A percentile compares a stretch with the other conserved stretches of the same genome.
phyloP scores from a whole-genome alignment of 2,797 vertebrate genomes.

The Bothrops alternatus region DNA sequence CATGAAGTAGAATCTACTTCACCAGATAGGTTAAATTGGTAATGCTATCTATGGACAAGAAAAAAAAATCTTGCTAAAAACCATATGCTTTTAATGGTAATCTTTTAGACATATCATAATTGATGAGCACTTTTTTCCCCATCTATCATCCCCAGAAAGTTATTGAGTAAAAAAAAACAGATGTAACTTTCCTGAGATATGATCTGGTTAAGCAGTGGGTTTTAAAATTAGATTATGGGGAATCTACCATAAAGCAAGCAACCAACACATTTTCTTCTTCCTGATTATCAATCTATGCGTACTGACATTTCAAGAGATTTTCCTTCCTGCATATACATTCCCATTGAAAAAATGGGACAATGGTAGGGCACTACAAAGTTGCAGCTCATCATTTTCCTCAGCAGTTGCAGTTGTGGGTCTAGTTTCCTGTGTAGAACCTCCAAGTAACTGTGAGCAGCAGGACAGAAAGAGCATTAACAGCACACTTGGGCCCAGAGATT shows the following conservation, averaged over 20 bases:
- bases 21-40: neutral
- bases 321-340: neutral
- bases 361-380: neutral
- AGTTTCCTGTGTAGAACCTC: neutral
- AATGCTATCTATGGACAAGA: neutral
- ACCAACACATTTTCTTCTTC: neutral
- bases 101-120: neutral
- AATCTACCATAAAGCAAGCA: neutral
- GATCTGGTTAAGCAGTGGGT: neutral
- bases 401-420: neutral
- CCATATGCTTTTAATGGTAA: neutral
- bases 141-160: neutral
- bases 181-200: neutral
- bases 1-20: neutral
- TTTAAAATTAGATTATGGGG: neutral
- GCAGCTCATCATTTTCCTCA: neutral
- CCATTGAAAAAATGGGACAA: neutral
- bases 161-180: neutral
- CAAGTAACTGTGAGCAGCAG: neutral
- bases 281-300: neutral
- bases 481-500: neutral
- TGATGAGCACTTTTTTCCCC: neutral
- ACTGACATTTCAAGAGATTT: neutral
- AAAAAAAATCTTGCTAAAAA: neutral
- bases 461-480: neutral